Evolutionary conservation across 2,797 vertebrate genomes (phyloP).

Genomic region (Eremophila alpestris): DNA sequence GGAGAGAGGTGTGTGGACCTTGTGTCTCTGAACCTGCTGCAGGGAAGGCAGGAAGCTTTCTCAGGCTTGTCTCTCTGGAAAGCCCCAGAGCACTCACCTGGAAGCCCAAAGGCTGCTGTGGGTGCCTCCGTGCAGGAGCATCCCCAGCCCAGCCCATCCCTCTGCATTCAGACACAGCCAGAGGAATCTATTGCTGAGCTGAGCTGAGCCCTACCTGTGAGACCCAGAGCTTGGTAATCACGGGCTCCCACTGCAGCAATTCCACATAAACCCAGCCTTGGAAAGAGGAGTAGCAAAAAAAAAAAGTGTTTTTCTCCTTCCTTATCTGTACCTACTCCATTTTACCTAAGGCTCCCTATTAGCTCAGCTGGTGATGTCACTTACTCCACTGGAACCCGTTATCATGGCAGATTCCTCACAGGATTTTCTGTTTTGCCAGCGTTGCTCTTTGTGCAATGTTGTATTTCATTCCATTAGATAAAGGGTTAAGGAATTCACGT

Average conservation of each 20-base stretch:
- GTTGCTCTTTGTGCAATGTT: background rate
- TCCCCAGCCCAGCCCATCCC: background rate
- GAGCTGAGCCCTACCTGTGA: background rate
- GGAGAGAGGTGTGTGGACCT: background rate
- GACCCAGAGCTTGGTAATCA: background rate
- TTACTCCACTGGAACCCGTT: slow-evolving; percentile 58
- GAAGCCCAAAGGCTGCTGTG: slow-evolving; percentile 6
- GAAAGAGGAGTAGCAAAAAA: background rate
- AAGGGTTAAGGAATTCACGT: slow-evolving; percentile 57
- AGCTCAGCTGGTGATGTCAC: slow-evolving; percentile 64
- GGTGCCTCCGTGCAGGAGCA: slow-evolving; percentile 1
- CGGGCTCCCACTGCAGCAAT: slow-evolving; percentile 27
- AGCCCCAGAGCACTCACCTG: slow-evolving; percentile 39
- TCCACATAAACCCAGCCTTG: slow-evolving; percentile 4
- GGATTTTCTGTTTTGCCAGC: slow-evolving; percentile 30
- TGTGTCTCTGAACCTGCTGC: background rate
- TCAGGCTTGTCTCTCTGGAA: background rate
- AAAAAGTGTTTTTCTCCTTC: slow-evolving; percentile 23
- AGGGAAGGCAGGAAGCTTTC: background rate
- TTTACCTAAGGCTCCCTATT: slow-evolving; percentile 58
- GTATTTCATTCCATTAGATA: slow-evolving; percentile 45
- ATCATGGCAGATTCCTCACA: slow-evolving; percentile 32
- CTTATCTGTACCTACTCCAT: slow-evolving; percentile 39
- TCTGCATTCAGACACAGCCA: rapidly evolving
- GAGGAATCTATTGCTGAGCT: background rate